Percentiles rank a stretch among this genome's conserved stretches.
These are phyloP conservation scores for Chascanopsetta lugubris DNA, from an alignment of 2,113 vertebrate species.

Conservation along the genomic window DNA sequence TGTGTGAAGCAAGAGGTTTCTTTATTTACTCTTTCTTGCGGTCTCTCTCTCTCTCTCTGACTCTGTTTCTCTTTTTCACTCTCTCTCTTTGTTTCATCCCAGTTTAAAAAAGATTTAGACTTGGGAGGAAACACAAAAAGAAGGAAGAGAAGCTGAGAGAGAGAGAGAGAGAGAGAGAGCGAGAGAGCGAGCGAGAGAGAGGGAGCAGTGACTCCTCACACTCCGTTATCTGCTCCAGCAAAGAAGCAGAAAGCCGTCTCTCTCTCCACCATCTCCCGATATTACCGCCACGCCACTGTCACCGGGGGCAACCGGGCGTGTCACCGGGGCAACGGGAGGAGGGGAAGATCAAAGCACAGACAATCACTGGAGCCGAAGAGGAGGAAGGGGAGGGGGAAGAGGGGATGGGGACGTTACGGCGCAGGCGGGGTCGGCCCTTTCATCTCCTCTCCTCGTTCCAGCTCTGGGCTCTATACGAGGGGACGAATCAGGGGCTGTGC, in stretches of 20 bases:
- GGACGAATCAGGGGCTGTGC: constrained; percentile 63
- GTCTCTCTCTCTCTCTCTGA: no score
- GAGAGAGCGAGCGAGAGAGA: no score
- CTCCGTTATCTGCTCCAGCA: constrained; percentile 38
- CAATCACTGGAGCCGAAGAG: neutral
- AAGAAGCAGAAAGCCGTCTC: constrained; percentile 67
- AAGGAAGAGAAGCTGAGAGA: neutral
- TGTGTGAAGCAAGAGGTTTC: neutral
- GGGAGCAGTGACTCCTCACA: constrained; percentile 17
- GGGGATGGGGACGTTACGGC: neutral
- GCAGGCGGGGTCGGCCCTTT: constrained; percentile 40
- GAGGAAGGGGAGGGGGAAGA: no score
- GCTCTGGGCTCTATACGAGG: constrained; percentile 25
- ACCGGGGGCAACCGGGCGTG: constrained; percentile 30
- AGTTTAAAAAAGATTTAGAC: no score
- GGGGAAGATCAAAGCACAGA: constrained; percentile 19
- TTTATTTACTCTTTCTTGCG: no score
- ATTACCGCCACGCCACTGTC: constrained; percentile 43
- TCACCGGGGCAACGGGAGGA: constrained; percentile 36
- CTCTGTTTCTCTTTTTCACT: no score
- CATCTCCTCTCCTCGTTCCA: constrained; percentile 25
- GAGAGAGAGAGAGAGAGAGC: neutral
- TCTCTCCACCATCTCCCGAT: constrained; percentile 56
- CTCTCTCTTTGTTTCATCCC: no score
- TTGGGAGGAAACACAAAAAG: neutral